Conservation (phyloP, 2,888 invertebrate species). For the Carterocephalus palaemon region DNA sequence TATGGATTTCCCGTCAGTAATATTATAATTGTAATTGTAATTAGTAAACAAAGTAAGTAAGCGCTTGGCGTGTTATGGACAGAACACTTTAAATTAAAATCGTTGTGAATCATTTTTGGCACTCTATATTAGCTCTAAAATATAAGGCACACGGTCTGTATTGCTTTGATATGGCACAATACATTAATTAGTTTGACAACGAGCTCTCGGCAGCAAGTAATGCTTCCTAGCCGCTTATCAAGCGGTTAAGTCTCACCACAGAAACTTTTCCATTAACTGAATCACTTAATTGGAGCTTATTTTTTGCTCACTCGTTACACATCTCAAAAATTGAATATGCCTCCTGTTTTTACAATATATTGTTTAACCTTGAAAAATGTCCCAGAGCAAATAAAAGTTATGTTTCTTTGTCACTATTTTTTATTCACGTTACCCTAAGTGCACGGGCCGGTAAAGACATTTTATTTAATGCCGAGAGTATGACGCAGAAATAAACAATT, state of each 20-base stretch:
- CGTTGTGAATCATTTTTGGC: neutral
- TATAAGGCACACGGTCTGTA: neutral
- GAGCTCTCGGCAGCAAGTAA: neutral
- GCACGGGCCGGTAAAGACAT: too few relatives aligned
- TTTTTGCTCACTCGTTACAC: too few relatives aligned
- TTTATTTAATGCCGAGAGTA: too few relatives aligned
- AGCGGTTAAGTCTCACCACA: constrained; percentile 2
- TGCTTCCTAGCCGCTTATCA: too few relatives aligned
- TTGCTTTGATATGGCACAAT: neutral
- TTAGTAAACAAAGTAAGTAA: constrained; percentile 26
- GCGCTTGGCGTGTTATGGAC: constrained; percentile 14
- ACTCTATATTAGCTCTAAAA: neutral
- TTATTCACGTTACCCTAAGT: too few relatives aligned
- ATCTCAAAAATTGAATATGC: too few relatives aligned
- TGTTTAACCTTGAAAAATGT: too few relatives aligned
- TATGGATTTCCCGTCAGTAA: too few relatives aligned
- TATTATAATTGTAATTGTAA: constrained; percentile 26
- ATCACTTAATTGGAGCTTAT: neutral
- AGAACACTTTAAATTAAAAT: constrained; percentile 21
- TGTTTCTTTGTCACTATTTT: too few relatives aligned
- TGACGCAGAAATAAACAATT: constrained; percentile 2
- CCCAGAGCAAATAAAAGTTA: too few relatives aligned
- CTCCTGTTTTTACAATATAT: too few relatives aligned
- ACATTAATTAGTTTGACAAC: neutral
- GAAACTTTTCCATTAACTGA: constrained; percentile 2